Evolutionary conservation across 2,888 invertebrate genomes (phyloP), one percentile per base, ranked within the genome.

Genomic region (Chloroclystis v-ata): DNA sequence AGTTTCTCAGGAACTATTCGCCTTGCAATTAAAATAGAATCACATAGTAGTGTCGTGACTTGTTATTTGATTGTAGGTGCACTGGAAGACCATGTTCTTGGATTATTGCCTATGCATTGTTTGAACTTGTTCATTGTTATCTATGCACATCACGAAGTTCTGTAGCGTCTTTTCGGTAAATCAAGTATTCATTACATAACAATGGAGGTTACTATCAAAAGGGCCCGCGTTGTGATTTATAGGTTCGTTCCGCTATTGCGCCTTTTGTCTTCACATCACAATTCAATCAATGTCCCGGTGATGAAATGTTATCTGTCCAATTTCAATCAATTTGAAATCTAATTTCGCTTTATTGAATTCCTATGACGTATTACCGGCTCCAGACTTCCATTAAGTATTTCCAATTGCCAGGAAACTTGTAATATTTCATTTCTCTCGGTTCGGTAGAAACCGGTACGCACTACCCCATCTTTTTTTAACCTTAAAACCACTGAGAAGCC

Each of bases 211-310:
- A 70, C 68, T 73, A 79, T 77, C 71, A 72, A 78, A 78, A 71
- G 20, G 72, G 63, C 66, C 59, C 64, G 76, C 74, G 79, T 75
- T 67, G 65, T 79, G 76, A 80, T 78, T 80, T 78, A 81, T 78
- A 67, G 58, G 65, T 59, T 41, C 59, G 70, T 71, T 64, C 67
- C 61, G 65, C 66, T 70, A 70, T 65, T 59, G 65, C 65, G 65
- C 69, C 72, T 78, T 77, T 77, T 71, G 77, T 69, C 69, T 66
- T 70, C 65, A 35, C 63, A 58, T 56, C 60, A 59, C 65, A 67
- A 65, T 68, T 69, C 67, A 65, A 69, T 74, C 74, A 67, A 64
- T 63, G 69, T 67, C 66, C 53, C 64, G n/a, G 55, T 65, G 69
- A 78, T 74, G 72, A 71, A 71, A 69, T 71, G 69, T 67, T 61